A percentile compares a stretch with the other conserved stretches of the same genome.
Conservation (phyloP, 2,113 vertebrate species). For the Synodontis membranacea region DNA sequence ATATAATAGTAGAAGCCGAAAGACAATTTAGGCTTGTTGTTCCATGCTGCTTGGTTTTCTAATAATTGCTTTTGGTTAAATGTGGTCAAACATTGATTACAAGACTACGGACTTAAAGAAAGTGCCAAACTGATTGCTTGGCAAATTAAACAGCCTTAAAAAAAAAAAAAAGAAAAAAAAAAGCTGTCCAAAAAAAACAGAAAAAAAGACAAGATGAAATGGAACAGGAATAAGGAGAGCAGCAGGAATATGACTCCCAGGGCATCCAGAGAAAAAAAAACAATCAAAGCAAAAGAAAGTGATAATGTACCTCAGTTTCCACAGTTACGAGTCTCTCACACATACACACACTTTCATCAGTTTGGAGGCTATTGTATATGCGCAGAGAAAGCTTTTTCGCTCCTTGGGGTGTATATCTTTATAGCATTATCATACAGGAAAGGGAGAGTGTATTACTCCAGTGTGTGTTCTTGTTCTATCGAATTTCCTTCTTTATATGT, state of each 20-base stretch:
- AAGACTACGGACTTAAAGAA: constrained; percentile 35
- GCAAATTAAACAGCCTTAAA: constrained; percentile 28
- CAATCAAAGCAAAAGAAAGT: constrained; percentile 40
- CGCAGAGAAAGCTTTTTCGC: constrained; percentile 25
- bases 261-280: constrained; percentile 38
- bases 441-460: constrained; percentile 14
- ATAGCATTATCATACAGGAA: constrained; percentile 43
- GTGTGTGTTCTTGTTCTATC: constrained; percentile 20
- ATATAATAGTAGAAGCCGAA: constrained; percentile 7
- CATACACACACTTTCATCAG: constrained; percentile 33
- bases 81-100: constrained; percentile 25
- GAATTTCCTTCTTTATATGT: background rate
- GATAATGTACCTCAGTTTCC: constrained; percentile 39
- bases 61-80: constrained; percentile 35
- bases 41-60: constrained; percentile 30
- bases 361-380: constrained; percentile 22
- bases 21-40: constrained; percentile 4
- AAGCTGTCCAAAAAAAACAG: too few species aligned
- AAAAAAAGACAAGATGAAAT: constrained; percentile 18
- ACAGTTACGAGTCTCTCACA: constrained; percentile 40
- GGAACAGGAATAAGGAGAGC: constrained; percentile 14
- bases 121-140: constrained; percentile 14
- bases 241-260: constrained; percentile 39
- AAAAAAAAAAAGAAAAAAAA: background rate
- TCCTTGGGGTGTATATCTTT: constrained; percentile 32